Evolutionary conservation across 2,113 vertebrate genomes (phyloP).

Genomic region (Alces alces): DNA sequence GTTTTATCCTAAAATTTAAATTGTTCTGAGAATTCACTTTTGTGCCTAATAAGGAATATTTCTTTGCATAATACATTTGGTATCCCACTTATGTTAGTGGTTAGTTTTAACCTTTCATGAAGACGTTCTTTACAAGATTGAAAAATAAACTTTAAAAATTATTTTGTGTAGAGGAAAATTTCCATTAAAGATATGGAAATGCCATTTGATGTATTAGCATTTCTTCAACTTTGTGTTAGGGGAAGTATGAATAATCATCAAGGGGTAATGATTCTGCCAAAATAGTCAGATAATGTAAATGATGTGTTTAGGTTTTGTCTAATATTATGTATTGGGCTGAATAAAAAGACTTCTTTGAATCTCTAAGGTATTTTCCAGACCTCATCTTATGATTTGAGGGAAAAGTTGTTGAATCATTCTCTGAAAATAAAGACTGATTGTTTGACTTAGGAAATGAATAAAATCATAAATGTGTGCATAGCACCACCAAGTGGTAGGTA

Average conservation of each 20-base stretch:
- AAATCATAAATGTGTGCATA: conserved; percentile 49
- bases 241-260: neutral
- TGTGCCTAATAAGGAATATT: neutral
- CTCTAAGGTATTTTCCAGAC: conserved; percentile 22
- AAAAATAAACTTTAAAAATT: neutral
- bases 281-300: neutral
- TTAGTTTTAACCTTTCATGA: conserved; percentile 33
- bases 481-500: conserved; percentile 60
- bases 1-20: neutral
- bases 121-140: neutral
- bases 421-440: conserved; percentile 45
- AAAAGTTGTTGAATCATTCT: conserved; percentile 32
- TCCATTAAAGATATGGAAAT: neutral
- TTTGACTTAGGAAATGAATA: conserved; percentile 39
- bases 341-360: conserved; percentile 12
- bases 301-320: conserved; percentile 30
- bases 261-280: neutral
- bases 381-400: conserved; percentile 15
- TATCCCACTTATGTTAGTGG: neutral
- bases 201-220: neutral
- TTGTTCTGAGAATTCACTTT: neutral
- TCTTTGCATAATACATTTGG: neutral
- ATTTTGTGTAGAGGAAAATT: conserved; percentile 19
- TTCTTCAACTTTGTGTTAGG: neutral
- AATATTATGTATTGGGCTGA: neutral